Base-by-base conservation (phyloP, 2,797 vertebrate genomes). In the Microctenopoma steveboyesi region DNA sequence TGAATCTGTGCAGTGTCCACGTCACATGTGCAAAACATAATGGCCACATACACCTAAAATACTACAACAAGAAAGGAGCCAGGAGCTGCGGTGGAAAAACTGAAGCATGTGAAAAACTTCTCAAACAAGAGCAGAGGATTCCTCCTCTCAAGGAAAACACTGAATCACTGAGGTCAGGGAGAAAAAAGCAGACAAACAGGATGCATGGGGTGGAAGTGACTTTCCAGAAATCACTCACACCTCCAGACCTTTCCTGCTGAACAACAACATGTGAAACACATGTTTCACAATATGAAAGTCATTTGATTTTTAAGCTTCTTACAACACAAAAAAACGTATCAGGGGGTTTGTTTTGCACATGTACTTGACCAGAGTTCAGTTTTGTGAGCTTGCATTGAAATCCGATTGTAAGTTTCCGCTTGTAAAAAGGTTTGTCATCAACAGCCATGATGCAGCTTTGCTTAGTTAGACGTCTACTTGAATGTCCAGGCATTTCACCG, bases 141-240 rank as follows among this genome's bases (percentile, higher is more conserved):
- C 25, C 53, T 62, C 14, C 35, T 63, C 45, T 76, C 18, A 43
- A 69, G 27, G 63, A 75, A 79, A 77, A 72, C 58, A 55, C 54
- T 61, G 74, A 79, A 71, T 76, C 77, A 80, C 64, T 76, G 50
- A 55, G 42, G 69, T 49, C 54, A 80, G 69, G 72, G 51, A n/a
- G 25, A 15, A 8, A 5, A 6, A 5, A 56, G 28, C 43, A 9
- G 46, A 58, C 27, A 22, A 27, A 39, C 25, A 67, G 4, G 25
- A 72, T 49, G 45, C 76, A 72, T 61, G 64, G 58, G 53, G 57
- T 80, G 74, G 73, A 51, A 42, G 14, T 35, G 65, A 79, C 63
- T 81, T 83, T 83, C 76, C 79, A 83, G 57, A 65, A 72, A 62
- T 69, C 43, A 22, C 35, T 62, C 57, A 56, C 56, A 78, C 28